Conservation (phyloP, 2,113 vertebrate genomes). For the Poicephalus meyeri region DNA sequence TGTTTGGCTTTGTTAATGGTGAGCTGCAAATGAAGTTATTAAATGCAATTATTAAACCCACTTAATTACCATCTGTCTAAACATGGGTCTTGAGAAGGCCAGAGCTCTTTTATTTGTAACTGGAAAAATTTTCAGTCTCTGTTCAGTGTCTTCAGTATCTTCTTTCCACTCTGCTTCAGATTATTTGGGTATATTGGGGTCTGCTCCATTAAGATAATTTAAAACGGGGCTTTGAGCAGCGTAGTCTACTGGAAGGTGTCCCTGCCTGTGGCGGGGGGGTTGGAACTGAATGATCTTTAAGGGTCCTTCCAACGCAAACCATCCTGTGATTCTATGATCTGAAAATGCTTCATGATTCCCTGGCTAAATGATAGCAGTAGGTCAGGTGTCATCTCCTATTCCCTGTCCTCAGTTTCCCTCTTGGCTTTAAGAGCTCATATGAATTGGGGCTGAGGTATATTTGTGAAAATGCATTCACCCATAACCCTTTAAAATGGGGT, state of each 20-base stretch:
- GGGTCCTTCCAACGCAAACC: not conserved
- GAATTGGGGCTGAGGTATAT: not conserved
- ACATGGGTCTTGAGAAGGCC: not conserved
- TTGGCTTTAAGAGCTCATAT: not conserved
- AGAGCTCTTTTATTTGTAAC: not conserved
- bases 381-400: not conserved
- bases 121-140: not conserved
- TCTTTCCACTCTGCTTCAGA: not conserved
- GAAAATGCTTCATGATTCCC: not conserved
- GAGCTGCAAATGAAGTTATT: slow-evolving; percentile 35
- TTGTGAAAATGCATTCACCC: not conserved
- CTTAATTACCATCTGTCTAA: slow-evolving; percentile 22
- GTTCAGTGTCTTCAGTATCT: not conserved
- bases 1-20: slow-evolving; percentile 22
- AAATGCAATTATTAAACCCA: not conserved
- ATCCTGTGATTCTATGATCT: not conserved
- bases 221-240: not conserved
- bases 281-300: not conserved
- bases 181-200: not conserved
- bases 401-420: not conserved
- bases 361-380: not conserved
- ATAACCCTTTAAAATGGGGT: not conserved
- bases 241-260: not conserved
- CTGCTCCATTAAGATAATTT: not conserved
- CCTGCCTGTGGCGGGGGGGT: not conserved